phyloP scores from a whole-genome alignment of 1,140 invertebrate genomes.

The Ridgeia piscesae region DNA sequence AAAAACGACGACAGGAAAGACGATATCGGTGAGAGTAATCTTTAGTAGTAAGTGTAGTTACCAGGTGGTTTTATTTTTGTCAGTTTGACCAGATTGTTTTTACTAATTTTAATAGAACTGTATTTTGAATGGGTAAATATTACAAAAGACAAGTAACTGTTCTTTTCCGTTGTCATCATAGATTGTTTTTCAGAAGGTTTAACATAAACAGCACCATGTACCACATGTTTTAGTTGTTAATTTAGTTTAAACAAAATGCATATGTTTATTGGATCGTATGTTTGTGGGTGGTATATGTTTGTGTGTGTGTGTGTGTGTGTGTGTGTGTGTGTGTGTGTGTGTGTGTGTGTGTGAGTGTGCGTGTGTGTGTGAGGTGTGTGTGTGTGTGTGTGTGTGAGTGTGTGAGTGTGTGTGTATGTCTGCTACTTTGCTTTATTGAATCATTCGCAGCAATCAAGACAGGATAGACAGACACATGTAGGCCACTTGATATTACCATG shows the following conservation, averaged over 20 bases:
- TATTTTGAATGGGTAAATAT: not conserved
- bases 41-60: not conserved
- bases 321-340: too few relatives aligned
- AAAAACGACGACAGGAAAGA: conserved; percentile 41
- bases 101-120: not conserved
- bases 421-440: not conserved
- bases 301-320: too few relatives aligned
- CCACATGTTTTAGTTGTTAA: not conserved
- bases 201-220: not conserved
- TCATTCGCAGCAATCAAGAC: not conserved
- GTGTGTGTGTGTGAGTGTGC: too few relatives aligned
- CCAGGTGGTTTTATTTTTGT: not conserved
- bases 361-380: not conserved
- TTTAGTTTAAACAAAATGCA: too few relatives aligned
- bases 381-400: not conserved
- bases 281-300: too few relatives aligned
- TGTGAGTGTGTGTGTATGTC: not conserved
- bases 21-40: conserved; percentile 38
- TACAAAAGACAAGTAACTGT: not conserved
- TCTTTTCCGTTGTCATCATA: not conserved
- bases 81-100: not conserved
- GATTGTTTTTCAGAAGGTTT: not conserved
- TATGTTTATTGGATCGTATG: too few relatives aligned
- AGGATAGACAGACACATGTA: not conserved
- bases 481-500: not conserved